A percentile compares a stretch with the other conserved stretches of the same genome.
Evolutionary conservation across 1,140 invertebrate species (phyloP).

Genomic region (Argopecten irradians): DNA sequence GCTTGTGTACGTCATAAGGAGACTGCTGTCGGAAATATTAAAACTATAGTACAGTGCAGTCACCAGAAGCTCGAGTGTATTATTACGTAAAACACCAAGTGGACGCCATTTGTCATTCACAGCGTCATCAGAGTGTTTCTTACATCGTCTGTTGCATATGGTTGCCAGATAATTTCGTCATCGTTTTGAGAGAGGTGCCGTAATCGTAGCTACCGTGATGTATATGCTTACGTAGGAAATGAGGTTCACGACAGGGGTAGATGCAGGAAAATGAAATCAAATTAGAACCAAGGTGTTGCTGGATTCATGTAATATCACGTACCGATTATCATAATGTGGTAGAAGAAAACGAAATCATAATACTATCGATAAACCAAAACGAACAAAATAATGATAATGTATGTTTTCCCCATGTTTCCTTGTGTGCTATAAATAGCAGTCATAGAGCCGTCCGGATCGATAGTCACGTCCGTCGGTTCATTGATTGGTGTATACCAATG

Average conservation of each 20-base stretch:
- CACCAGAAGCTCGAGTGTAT: background rate
- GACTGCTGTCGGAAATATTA: background rate
- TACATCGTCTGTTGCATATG: background rate
- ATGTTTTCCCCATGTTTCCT: background rate
- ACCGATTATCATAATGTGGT: background rate
- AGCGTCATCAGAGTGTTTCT: background rate
- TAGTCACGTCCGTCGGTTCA: constrained; percentile 13
- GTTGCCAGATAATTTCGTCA: constrained; percentile 10
- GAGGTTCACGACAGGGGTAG: background rate
- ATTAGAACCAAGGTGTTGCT: background rate
- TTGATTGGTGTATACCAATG: constrained; percentile 21
- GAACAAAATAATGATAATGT: background rate
- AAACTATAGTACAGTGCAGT: background rate
- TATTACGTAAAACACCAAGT: background rate
- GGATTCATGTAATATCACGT: background rate
- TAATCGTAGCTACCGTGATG: background rate
- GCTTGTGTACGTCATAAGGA: background rate
- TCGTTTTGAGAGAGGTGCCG: background rate
- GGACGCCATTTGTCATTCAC: background rate
- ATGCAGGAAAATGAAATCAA: background rate
- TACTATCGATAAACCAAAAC: background rate
- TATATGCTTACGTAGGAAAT: background rate
- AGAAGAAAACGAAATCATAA: background rate
- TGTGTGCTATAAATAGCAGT: background rate
- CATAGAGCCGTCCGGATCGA: constrained; percentile 13